Evolutionary conservation across 2,113 vertebrate species (phyloP), one percentile per base, ranked within the genome.

Genomic region (Otolemur garnettii): DNA sequence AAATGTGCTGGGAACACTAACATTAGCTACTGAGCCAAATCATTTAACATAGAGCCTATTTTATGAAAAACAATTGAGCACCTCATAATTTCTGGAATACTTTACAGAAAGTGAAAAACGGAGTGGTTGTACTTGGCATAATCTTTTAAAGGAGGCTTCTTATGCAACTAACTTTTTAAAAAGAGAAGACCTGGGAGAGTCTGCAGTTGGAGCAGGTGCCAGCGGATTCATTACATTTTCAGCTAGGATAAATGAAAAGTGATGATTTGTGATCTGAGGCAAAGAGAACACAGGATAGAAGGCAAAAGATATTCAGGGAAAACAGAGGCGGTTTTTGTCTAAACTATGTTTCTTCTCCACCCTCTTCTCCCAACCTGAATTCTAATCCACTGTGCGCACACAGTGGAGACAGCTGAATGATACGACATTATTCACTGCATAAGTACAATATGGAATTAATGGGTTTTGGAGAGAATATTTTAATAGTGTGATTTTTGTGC

Each of bases 401-500:
- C 15, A 33, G 22, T 4, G 0, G 57, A 83, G 74, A 87, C 35
- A 69, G 69, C 74, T 22, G 62, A 92, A 53, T 84, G n/a, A 26
- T 66, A 26, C 4, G 21, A 60, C 85, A 94, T 69, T 71, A 69
- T 38, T 66, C 81, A 77, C 1, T 22, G 50, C 19, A 9, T 3
- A 71, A 35, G 35, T 53, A 30, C 22, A 38, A 78, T 33, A 85
- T 0, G 55, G 64, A 87, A 71, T 28, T 59, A 92, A 12, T 19
- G 50, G 45, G 74, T n/a, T 59, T 42, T 19, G 12, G 35, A 77
- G 30, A 85, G 50, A 83, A 35, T 81, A 62, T 10, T 19, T 85
- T 64, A 74, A 69, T 96, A 84, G 33, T 72, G 59, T 93, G 62
- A 74, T 62, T 72, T 69, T 82, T 78, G 90, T 79, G 18, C 74